Base-by-base conservation (phyloP, 2,888 invertebrate genomes). In the Tetragonisca angustula region DNA sequence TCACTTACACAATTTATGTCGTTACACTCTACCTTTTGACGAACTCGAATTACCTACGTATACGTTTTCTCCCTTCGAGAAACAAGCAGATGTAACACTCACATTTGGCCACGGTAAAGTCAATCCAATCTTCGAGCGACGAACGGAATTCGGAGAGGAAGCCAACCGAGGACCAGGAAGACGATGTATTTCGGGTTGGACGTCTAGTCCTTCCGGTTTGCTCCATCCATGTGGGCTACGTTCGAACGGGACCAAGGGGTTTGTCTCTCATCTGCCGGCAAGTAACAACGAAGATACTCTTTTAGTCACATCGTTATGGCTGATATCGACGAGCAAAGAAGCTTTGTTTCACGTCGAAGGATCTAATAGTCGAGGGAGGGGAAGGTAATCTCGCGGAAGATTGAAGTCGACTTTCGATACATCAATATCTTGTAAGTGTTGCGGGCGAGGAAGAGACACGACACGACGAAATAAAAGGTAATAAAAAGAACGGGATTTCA, bases 201-300 rank as follows among this genome's bases (percentile, higher is more conserved):
- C 72, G 50, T 54, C 80, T 73, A 71, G 67, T 61, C 79, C 72
- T 82, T 75, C 49, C 52, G 61, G 79, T 27, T 67, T 71, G 74
- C 72, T 76, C 62, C 80, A 73, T 83, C 82, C 79, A 86, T 76
- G 71, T 78, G 73, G 69, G 83, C 81, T 74, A 84, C 61, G 74
- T 67, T 59, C 74, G 62, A 54, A 56, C 79, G 68, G 76, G 49
- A 56, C 21, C 54, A 24, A 54, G n/a, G 49, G 59, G 56, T 68
- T 77, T 62, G 43, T n/a, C 64, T 69, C 76, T 86, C 82, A 86
- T 72, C 86, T 87, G 69, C 27, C 54, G 59, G 73, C 68, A 75
- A 87, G 54, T 54, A 71, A 36, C 56, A 54, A 50, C 43, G 24
- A 54, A 49, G 56, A 54, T 6, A 13, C 32, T 62, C 50, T 49